These are phyloP conservation scores for Molanna angustata DNA, from an alignment of 2,888 invertebrate species.

Conservation along the genomic window DNA sequence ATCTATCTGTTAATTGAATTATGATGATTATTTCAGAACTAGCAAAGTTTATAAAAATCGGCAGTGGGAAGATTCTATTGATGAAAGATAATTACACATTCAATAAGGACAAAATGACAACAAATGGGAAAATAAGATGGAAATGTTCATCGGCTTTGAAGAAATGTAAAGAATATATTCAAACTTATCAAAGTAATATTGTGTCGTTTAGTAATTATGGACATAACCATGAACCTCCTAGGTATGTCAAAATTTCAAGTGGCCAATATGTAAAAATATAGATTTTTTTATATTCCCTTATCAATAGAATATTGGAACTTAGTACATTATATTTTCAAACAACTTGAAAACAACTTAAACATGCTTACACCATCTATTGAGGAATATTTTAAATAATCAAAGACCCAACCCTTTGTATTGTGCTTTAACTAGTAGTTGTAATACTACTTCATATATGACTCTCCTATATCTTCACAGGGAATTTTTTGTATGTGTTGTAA, in stretches of 20 bases:
- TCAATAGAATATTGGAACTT: too few species aligned
- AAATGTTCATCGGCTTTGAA: constrained; percentile 1
- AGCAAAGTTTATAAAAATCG: not conserved
- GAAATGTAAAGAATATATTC: not conserved
- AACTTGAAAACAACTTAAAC: too few species aligned
- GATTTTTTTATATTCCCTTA: too few species aligned
- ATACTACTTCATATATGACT: too few species aligned
- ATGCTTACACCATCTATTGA: too few species aligned
- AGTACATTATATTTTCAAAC: too few species aligned
- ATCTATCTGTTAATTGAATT: too few species aligned
- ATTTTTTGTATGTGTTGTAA: too few species aligned
- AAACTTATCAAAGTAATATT: not conserved
- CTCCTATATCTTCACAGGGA: too few species aligned
- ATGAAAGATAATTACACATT: not conserved
- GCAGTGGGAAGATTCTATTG: not conserved
- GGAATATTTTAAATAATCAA: too few species aligned
- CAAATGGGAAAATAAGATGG: constrained; percentile 7
- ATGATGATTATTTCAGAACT: not conserved
- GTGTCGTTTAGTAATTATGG: not conserved
- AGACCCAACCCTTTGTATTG: too few species aligned
- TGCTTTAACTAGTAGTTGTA: too few species aligned
- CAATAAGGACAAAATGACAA: not conserved
- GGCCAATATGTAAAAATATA: not conserved
- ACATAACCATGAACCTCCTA: constrained; percentile 8
- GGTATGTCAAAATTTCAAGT: not conserved